phyloP scores from a whole-genome alignment of 2,888 invertebrate genomes.

The Aleiodes leptofemur region DNA sequence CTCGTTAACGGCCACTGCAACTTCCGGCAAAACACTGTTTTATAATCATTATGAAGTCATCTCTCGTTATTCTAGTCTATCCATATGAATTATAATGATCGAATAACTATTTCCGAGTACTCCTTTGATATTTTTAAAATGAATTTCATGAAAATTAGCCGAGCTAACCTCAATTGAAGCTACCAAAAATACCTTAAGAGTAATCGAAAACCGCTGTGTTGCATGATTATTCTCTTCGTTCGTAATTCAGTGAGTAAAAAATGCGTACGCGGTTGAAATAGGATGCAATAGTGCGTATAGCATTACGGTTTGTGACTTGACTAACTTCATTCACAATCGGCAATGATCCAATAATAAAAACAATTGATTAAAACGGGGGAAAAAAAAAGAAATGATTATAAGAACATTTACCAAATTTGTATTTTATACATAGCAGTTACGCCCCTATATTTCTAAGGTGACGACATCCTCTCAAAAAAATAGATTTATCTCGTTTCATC shows the following conservation, averaged over 20 bases:
- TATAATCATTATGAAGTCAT: too few relatives aligned
- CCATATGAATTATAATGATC: too few relatives aligned
- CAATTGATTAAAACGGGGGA: background rate
- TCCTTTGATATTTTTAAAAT: too few relatives aligned
- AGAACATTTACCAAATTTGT: background rate
- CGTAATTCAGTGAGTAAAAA: slow-evolving; percentile 34
- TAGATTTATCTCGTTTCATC: too few relatives aligned
- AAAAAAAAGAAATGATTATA: slow-evolving; percentile 1
- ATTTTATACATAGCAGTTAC: too few relatives aligned
- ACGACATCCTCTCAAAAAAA: too few relatives aligned
- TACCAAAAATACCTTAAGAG: background rate
- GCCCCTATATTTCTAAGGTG: too few relatives aligned
- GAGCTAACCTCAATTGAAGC: slow-evolving; percentile 7
- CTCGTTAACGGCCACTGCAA: background rate
- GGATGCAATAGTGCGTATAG: slow-evolving; percentile 41
- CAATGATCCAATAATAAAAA: slow-evolving; percentile 4
- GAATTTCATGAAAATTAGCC: too few relatives aligned
- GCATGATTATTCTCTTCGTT: slow-evolving; percentile 9
- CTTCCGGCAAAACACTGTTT: background rate
- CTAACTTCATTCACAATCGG: slow-evolving; percentile 23
- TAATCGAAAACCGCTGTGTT: slow-evolving; percentile 37
- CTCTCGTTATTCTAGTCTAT: too few relatives aligned
- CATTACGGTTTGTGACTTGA: slow-evolving; percentile 17
- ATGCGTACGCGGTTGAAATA: slow-evolving; percentile 45
- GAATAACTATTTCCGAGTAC: background rate